Percentiles rank a stretch among this genome's conserved stretches.
Evolutionary conservation across 2,797 vertebrate species (phyloP).

Genomic region (Arnoldichthys spilopterus): DNA sequence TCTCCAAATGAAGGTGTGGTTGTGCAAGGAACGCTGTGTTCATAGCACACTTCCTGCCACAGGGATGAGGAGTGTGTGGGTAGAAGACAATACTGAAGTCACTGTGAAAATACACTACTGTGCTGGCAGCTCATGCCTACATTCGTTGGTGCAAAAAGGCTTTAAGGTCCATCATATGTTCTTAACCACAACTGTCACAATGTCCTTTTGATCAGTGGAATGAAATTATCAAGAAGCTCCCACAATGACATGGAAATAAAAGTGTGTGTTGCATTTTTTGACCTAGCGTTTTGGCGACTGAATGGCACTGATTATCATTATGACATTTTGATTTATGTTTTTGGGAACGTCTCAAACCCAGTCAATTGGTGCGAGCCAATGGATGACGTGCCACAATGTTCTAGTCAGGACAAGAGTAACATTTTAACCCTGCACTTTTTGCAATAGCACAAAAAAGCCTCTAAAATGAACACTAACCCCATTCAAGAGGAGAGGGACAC

Average conservation of each 20-base stretch:
- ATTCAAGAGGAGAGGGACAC: slow-evolving; percentile 70
- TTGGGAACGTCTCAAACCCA: slow-evolving; percentile 67
- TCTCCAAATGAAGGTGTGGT: slow-evolving; percentile 1
- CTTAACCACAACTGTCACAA: too few relatives aligned
- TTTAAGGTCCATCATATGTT: neutral
- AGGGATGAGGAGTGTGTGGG: neutral
- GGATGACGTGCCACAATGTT: slow-evolving; percentile 70
- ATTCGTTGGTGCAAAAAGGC: neutral
- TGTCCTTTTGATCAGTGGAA: neutral
- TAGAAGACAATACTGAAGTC: neutral
- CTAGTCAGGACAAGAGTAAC: slow-evolving; percentile 72
- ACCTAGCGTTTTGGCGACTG: slow-evolving; percentile 17
- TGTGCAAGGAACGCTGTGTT: neutral
- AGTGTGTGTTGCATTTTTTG: neutral
- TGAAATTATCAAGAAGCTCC: neutral
- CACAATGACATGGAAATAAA: neutral
- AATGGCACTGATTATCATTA: slow-evolving; percentile 56
- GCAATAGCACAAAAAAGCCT: slow-evolving; percentile 54
- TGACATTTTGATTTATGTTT: slow-evolving; percentile 71
- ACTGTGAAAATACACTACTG: neutral
- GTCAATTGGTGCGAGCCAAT: slow-evolving; percentile 66
- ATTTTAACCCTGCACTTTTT: slow-evolving; percentile 69
- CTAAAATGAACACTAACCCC: slow-evolving; percentile 71
- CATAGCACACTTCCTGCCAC: neutral
- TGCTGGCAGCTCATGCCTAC: neutral